Base-by-base conservation (phyloP, 2,888 invertebrate genomes). In the Portevinia maculata region DNA sequence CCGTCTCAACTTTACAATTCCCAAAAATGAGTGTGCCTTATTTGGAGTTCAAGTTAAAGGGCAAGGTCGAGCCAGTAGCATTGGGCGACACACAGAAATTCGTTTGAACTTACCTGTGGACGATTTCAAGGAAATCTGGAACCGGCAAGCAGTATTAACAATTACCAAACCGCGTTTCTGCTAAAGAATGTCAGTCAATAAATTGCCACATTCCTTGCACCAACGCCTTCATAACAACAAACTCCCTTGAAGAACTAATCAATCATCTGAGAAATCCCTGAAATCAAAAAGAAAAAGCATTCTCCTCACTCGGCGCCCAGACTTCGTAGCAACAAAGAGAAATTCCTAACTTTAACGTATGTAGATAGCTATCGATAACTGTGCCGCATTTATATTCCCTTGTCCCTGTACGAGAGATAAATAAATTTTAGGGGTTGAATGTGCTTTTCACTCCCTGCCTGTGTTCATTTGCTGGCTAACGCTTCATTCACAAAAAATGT, bases 251-350 rank as follows among this genome's bases (percentile, higher is more conserved):
- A 15, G 19, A 55, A 62, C 8, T 53, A 65, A 79, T 79, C 79
- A 79, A 79, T 79, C 79, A 79, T 37, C 39, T 11, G n/a, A 46
- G 21, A 53, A 65, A 48, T 59, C 65, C 46, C 46, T 39, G 59
- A 53, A 78, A 79, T 71, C 71, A 71, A 79, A 79, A 79, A 79
- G 79, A 79, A 79, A 79, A 79, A 79, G 79, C 79, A 79, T 79
- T 79, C 53, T 71, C 21, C 5, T 9, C 9, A 65, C 59, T 13
- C 71, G 79, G 79, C 65, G 52, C n/a, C 1, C 79, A 79, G 67
- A 44, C 73, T 41, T 24, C 32, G 17, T 28, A 60, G 60, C 30
- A 60, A 21, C 32, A 13, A 11, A 44, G 19, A 8, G 19, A 41
- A 39, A 41, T 41, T 32, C 21, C 30, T 65, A 15, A 11, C 34